Percentiles rank a stretch among this genome's conserved stretches.
Conservation (phyloP, 2,888 invertebrate species). For the Altica lythri region DNA sequence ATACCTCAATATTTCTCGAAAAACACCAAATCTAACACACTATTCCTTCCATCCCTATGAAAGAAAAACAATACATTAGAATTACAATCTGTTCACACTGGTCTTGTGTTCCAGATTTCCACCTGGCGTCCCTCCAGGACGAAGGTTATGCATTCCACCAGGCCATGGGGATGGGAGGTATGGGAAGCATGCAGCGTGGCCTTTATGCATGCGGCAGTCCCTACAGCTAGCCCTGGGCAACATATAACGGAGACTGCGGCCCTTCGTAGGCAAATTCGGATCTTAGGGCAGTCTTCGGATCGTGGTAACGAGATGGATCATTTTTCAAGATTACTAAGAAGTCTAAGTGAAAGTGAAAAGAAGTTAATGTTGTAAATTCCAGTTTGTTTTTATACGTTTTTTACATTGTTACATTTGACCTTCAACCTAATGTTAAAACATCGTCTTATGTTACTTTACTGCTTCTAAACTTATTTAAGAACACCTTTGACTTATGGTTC, state of each 20-base stretch:
- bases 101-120: conserved; percentile 58
- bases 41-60: conserved; percentile 32
- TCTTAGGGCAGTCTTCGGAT: conserved; percentile 56
- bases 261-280: conserved; percentile 56
- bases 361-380: conserved; percentile 2
- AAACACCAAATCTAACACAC: no score
- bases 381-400: neutral
- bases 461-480: no score
- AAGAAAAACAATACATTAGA: neutral
- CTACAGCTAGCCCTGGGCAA: conserved; percentile 62
- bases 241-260: conserved; percentile 60
- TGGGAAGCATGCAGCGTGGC: conserved; percentile 60
- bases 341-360: neutral
- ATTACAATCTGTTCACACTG: conserved; percentile 12
- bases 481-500: no score
- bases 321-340: conserved; percentile 18
- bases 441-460: no score
- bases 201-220: conserved; percentile 60
- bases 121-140: conserved; percentile 61
- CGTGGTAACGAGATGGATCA: conserved; percentile 51
- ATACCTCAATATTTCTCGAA: no score
- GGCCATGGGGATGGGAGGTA: conserved; percentile 61
- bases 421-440: no score
- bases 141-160: conserved; percentile 61
- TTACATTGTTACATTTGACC: no score